These are phyloP conservation scores for Limnephilus marmoratus DNA, from an alignment of 2,888 invertebrate species.

Conservation along the genomic window DNA sequence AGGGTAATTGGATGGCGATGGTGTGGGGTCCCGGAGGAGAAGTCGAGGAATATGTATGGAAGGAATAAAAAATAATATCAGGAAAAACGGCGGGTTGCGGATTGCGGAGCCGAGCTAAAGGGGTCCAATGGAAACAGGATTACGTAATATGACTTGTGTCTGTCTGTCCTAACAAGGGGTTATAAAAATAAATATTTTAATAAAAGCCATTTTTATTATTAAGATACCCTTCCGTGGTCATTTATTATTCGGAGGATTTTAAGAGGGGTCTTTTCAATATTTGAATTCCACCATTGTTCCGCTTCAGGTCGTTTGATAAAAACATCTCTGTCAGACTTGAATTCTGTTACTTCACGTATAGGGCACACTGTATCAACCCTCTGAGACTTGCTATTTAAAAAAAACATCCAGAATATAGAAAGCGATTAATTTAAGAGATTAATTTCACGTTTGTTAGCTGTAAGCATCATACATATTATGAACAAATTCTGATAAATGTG, in stretches of 20 bases:
- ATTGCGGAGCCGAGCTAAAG: neutral
- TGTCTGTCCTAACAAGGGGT: conserved; percentile 2
- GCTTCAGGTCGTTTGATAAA: neutral
- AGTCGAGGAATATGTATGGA: conserved; percentile 26
- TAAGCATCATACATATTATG: neutral
- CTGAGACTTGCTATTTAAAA: neutral
- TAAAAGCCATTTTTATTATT: neutral
- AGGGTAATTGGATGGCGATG: conserved; percentile 79
- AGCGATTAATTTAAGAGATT: neutral
- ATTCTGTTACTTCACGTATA: neutral
- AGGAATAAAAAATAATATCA: conserved; percentile 40
- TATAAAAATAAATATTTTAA: neutral
- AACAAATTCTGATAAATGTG: too few species aligned
- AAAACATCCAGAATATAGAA: neutral
- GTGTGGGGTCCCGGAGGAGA: conserved; percentile 68
- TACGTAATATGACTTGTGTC: neutral
- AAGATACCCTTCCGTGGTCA: neutral
- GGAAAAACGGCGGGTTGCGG: conserved; percentile 8
- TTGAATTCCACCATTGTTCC: neutral
- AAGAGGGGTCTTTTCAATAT: neutral
- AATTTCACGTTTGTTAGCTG: neutral
- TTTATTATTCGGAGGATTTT: neutral
- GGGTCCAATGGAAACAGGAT: conserved; percentile 13
- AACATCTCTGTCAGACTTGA: neutral
- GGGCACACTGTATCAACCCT: neutral